Base-by-base conservation (phyloP, 2,113 vertebrate species). In the Cephalopholis sonnerati region DNA sequence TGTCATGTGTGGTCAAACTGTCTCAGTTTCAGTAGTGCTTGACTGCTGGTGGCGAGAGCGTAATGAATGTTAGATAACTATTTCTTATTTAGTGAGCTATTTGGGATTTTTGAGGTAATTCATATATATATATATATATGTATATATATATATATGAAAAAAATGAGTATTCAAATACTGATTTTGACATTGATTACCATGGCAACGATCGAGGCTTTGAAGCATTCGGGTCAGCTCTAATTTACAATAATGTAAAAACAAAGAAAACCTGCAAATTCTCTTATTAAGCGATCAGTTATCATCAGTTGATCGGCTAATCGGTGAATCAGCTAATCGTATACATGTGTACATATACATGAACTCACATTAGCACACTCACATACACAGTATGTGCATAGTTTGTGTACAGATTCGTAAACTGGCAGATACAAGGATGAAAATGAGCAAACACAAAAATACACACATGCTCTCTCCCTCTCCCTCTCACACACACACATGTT, bases 401-500 rank as follows among this genome's bases (percentile, higher is more conserved):
- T 58, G 2, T 41, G n/a, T 41, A 20, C 20, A 11, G 36, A 12
- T 20, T 7, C 3, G 11, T 51, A 15, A 53, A 69, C 25, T 48
- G 58, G 25, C 48, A 17, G 24, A 44, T 59, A 41, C 53, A 67
- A 29, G 44, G 25, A 65, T n/a, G 67, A 51, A 62, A 68, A 27
- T 54, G 5, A 64, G 36, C 25, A 20, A 3, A 63, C 32, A 41
- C n/a, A 39, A 15, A 50, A 50, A 55, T 68, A 27, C 46, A 22
- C n/a, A 41, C 64, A 18, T 44, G 4, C 32, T 48, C 13, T 46
- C 24, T 29, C 6, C 29, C 15, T 29, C 25, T 17, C 8, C 3
- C 63, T 50, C 27, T 24, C 54, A 53, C 59, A 36, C 36, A 39
- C 61, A 62, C 64, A 84, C 73, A 55, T 44, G 62, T 46, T 77